Conservation (phyloP, 2,113 vertebrate species). For the Eulacestoma nigropectus region DNA sequence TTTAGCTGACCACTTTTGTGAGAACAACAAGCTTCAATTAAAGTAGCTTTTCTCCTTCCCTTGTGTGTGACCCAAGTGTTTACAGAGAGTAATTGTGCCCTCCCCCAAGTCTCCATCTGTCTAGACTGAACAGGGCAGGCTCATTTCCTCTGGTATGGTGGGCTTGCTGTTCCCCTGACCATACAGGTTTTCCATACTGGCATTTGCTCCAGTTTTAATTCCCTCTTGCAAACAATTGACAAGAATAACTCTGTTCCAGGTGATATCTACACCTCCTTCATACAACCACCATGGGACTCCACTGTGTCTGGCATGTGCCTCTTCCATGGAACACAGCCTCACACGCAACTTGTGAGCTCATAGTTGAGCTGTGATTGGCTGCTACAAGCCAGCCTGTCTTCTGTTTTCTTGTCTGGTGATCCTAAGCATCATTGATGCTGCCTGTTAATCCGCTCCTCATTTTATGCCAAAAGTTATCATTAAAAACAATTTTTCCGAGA, state of each 20-base stretch:
- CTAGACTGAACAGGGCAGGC: background rate
- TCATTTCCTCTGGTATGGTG: background rate
- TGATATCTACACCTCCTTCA: background rate
- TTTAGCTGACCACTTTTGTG: background rate
- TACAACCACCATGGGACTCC: background rate
- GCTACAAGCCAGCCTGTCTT: background rate
- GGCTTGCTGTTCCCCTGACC: background rate
- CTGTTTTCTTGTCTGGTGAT: background rate
- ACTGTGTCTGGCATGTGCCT: background rate
- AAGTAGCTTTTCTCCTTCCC: background rate
- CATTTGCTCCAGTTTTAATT: background rate
- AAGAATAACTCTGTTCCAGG: background rate
- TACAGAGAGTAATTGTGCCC: background rate
- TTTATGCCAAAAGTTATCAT: background rate
- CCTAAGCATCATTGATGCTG: background rate
- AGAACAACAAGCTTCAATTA: background rate
- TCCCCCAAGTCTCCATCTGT: background rate
- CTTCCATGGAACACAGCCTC: background rate
- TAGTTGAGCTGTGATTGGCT: background rate
- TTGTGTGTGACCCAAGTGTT: background rate
- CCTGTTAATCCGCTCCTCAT: background rate
- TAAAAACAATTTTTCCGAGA: background rate
- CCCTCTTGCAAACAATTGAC: background rate
- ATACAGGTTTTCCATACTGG: background rate
- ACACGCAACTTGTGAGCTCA: background rate